These are phyloP conservation scores for Clarias macrocephalus DNA, from an alignment of 2,113 vertebrate species.

Conservation along the genomic window DNA sequence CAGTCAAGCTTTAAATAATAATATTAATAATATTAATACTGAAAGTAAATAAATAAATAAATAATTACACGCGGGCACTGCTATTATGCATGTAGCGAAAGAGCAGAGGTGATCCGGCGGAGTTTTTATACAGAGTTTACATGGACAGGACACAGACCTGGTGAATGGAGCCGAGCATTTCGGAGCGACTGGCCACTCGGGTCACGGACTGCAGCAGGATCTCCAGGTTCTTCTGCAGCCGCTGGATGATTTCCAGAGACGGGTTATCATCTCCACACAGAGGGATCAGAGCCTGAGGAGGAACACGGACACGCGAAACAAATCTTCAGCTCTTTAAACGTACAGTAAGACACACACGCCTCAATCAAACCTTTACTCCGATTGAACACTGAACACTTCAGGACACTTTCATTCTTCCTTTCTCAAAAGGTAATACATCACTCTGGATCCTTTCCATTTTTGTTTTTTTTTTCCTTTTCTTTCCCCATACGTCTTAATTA, in stretches of 20 bases:
- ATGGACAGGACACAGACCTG: constrained; percentile 77
- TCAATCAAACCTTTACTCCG: not conserved
- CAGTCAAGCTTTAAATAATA: too few species aligned
- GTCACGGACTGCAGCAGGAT: constrained; percentile 85
- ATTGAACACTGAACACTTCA: not conserved
- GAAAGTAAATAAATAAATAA: too few species aligned
- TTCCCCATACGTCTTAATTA: too few species aligned
- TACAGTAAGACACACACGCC: not conserved
- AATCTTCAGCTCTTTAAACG: not conserved
- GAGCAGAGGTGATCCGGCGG: not conserved
- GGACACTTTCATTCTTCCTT: not conserved
- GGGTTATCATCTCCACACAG: constrained; percentile 90
- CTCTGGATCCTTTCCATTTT: not conserved
- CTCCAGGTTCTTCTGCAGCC: constrained; percentile 85
- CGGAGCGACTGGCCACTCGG: constrained; percentile 87
- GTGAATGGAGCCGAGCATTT: constrained; percentile 94
- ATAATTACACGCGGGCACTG: too few species aligned
- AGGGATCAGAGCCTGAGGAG: constrained; percentile 78
- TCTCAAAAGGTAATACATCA: not conserved
- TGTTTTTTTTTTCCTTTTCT: not conserved
- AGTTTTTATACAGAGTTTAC: not conserved
- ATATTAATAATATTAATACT: too few species aligned
- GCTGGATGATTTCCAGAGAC: constrained; percentile 87
- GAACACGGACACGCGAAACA: not conserved
- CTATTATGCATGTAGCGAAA: not conserved